These are phyloP conservation scores for Ptilodon capucinus DNA, from an alignment of 2,888 invertebrate genomes.

Conservation along the genomic window DNA sequence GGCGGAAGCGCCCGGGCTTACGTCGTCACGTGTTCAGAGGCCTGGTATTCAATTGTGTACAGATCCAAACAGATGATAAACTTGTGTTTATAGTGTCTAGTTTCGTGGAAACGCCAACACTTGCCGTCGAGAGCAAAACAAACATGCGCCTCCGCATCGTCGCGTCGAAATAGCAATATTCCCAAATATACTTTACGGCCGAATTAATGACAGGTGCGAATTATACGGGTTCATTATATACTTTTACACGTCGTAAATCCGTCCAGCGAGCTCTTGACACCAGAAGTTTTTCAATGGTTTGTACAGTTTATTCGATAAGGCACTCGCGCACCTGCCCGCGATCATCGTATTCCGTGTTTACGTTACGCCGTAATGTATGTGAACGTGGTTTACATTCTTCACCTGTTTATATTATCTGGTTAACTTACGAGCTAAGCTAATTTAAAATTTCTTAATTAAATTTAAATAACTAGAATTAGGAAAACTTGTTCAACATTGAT, in stretches of 20 bases:
- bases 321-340: neutral
- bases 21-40: slow-evolving; percentile 7
- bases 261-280: slow-evolving; percentile 16
- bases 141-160: slow-evolving; percentile 14
- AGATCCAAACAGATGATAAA: slow-evolving; percentile 23
- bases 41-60: slow-evolving; percentile 14
- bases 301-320: neutral
- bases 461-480: too few species aligned
- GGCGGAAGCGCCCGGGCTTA: neutral
- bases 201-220: slow-evolving; percentile 36
- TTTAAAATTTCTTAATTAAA: neutral
- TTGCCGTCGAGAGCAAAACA: slow-evolving; percentile 30
- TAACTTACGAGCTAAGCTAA: neutral
- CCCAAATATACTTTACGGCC: slow-evolving; percentile 21
- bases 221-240: slow-evolving; percentile 32
- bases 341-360: neutral
- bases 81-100: slow-evolving; percentile 25
- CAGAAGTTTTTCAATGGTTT: slow-evolving; percentile 1
- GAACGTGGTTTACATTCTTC: neutral
- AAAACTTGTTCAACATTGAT: too few species aligned
- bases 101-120: slow-evolving; percentile 30
- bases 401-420: neutral
- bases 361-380: neutral
- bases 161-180: slow-evolving; percentile 7
- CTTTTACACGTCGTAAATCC: slow-evolving; percentile 30